These are phyloP conservation scores for Ciconia maguari DNA, from an alignment of 2,113 vertebrate species.

Conservation along the genomic window DNA sequence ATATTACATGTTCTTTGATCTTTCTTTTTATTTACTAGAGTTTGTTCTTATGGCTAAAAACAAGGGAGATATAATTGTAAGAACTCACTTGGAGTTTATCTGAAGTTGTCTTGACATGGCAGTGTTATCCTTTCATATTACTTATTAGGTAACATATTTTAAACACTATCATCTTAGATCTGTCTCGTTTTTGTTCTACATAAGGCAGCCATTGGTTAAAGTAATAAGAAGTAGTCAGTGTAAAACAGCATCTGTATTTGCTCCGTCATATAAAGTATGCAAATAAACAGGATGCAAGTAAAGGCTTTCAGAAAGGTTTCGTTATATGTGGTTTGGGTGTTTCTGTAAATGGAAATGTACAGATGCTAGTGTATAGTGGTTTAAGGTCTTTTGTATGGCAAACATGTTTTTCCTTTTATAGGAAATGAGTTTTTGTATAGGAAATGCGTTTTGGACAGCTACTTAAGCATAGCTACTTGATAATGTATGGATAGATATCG, in stretches of 20 bases:
- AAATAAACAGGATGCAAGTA: conserved; percentile 7
- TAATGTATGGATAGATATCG: not conserved
- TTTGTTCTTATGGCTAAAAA: conserved; percentile 10
- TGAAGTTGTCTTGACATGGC: not conserved
- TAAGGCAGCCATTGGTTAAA: not conserved
- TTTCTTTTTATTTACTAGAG: conserved; percentile 34
- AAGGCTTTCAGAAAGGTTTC: not conserved
- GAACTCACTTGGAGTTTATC: not conserved
- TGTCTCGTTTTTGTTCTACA: not conserved
- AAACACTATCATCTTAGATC: not conserved
- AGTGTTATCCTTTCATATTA: not conserved
- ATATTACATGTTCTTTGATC: conserved; percentile 30
- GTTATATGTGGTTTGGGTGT: not conserved
- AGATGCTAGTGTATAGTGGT: not conserved
- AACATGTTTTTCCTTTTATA: not conserved
- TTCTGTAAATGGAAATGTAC: not conserved
- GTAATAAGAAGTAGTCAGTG: not conserved
- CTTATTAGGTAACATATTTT: not conserved
- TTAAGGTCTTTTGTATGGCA: not conserved
- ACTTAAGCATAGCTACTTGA: not conserved
- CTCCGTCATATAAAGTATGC: not conserved
- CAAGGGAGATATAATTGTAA: not conserved
- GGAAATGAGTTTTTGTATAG: not conserved
- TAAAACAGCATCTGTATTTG: not conserved
- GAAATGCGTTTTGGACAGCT: not conserved